Evolutionary conservation across 2,113 vertebrate genomes (phyloP), one percentile per base, ranked within the genome.

Genomic region (Tilapia sparmanii): DNA sequence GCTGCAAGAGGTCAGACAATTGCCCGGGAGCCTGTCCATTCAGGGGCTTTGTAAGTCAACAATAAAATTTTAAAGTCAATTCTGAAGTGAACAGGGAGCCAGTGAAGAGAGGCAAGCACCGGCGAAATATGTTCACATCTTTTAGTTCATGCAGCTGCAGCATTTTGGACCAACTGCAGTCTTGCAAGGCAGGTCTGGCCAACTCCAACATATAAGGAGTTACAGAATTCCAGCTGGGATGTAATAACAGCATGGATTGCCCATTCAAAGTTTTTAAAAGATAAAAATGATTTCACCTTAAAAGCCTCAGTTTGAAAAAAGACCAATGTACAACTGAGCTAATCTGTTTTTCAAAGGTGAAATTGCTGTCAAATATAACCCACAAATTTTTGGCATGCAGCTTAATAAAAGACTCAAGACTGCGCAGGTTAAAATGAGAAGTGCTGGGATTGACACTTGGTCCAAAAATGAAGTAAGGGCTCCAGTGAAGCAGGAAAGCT

Each of bases 111-210:
- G 29, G 9, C 29, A 33, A 63, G 29, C 29, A 63, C 29, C 0
- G 2, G 29, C 9, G 0, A 33, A 19, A 63, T 63, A 19, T 63
- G 29, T 63, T 63, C 6, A 63, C 59, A 19, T 63, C 29, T 63
- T 0, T 63, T 33, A 63, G 6, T 63, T 63, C 29, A 63, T 63
- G 59, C 0, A 63, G 1, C 59, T 35, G 16, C 59, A 63, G 59
- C 59, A 63, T 63, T 63, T 63, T 63, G 29, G 59, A 63, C 59
- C 59, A 63, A 63, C 16, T 35, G 59, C 10, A 2, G 59, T 35
- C 59, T 33, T 63, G 59, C 59, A 63, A 63, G 29, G 9, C 59
- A 63, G 59, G 59, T 63, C 0, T 19, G 59, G 59, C 29, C 29
- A 63, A 63, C 2, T 63, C 59, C 2, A 63, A 63, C 16, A 11